Evolutionary conservation across 2,888 invertebrate genomes (phyloP).

Genomic region (Troides helena): DNA sequence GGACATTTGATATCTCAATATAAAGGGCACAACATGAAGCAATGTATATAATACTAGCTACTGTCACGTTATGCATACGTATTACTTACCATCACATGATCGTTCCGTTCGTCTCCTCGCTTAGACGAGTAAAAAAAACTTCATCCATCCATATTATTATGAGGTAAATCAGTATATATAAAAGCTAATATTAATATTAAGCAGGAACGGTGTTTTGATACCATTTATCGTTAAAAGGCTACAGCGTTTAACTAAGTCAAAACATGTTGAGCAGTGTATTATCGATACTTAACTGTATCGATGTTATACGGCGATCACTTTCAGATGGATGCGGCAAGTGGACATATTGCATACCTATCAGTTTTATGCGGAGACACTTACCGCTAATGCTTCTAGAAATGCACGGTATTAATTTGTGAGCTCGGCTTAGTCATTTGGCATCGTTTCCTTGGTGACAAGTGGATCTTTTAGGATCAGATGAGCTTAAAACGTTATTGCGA

Average conservation of each 20-base stretch:
- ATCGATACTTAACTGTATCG: constrained; percentile 36
- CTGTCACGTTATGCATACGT: too few species aligned
- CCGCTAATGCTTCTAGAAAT: constrained; percentile 70
- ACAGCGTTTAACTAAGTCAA: background rate
- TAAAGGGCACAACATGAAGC: too few species aligned
- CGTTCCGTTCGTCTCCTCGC: too few species aligned
- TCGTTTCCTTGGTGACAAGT: constrained; percentile 48
- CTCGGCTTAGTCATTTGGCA: constrained; percentile 35
- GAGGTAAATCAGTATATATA: background rate
- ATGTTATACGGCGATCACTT: constrained; percentile 51
- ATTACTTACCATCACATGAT: too few species aligned
- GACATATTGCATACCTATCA: constrained; percentile 76
- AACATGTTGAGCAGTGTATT: constrained; percentile 15
- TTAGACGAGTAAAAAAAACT: too few species aligned
- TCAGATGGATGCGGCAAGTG: constrained; percentile 59
- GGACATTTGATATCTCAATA: too few species aligned
- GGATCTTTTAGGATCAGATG: constrained; percentile 54
- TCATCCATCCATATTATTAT: background rate
- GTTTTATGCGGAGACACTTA: constrained; percentile 74
- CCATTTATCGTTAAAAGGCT: background rate
- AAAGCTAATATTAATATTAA: background rate
- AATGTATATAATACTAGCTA: too few species aligned
- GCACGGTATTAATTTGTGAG: constrained; percentile 63
- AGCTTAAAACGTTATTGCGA: constrained; percentile 44
- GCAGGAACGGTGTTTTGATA: background rate